Base-by-base conservation (phyloP, 2,797 vertebrate species). In the Trachops cirrhosus region DNA sequence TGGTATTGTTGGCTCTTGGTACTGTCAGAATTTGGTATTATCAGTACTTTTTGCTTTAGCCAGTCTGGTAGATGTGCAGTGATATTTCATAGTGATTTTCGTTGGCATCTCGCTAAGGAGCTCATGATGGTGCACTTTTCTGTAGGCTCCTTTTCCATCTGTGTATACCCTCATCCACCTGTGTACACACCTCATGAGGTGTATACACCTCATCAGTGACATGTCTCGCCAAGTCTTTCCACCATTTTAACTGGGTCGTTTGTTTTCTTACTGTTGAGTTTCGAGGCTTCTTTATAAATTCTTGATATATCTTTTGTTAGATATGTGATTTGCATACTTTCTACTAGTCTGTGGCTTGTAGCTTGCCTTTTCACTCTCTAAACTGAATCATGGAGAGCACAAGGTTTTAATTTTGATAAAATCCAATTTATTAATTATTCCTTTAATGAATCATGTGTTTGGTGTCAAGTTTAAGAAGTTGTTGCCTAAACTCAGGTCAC, bases 241-340 rank as follows among this genome's bases (percentile, higher is more conserved):
- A 16, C 14, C 24, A 84, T 87, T 93, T 68, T 59, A 73, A 44
- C 19, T 68, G 39, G 19, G n/a, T 68, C 84, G 7, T 67, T 50
- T 89, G 39, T 54, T 94, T 73, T 79, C 90, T 89, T 86, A 86
- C 79, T 26, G n/a, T 52, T 93, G 77, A 78, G 29, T 87, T 93
- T 92, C 87, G 74, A 73, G 26, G 3, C 3, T 93, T 50, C 22
- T 78, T 83, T 70, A 83, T 74, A 68, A 91, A 93, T 85, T 92
- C 67, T 93, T 21, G 39, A 46, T 68, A 18, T 44, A 12, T 21
- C 24, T 91, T 88, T 91, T 88, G 54, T 32, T 68, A 34, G n/a
- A 68, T 67, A 68, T 80, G 78, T 91, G 64, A 88, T 79, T 79
- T 88, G 15, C n/a, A 78, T 59, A 52, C 73, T 79, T 84, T 59